A percentile compares a stretch with the other conserved stretches of the same genome.
Conservation (phyloP, 2,113 vertebrate genomes). For the Tyrannus savana region DNA sequence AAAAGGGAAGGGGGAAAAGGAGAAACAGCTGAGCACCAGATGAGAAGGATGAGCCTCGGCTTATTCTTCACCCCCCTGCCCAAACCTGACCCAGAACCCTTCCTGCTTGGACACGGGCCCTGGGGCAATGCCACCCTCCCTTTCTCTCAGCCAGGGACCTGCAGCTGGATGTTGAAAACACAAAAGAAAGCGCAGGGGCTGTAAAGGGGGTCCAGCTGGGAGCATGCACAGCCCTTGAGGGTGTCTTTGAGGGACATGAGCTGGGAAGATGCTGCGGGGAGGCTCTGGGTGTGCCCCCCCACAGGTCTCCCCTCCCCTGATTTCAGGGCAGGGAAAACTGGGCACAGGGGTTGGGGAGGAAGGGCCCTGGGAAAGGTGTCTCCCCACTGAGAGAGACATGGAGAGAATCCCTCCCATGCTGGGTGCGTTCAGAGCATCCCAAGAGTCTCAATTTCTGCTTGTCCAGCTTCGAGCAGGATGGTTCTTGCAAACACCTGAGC, state of each 20-base stretch:
- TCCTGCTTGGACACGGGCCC: rapidly evolving
- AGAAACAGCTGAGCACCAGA: neutral
- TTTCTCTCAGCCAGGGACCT: neutral
- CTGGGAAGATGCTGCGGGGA: neutral
- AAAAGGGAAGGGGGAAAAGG: neutral
- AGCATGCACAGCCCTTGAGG: neutral
- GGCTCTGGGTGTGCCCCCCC: no score
- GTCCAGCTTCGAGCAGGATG: no score
- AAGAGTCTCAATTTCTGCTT: no score
- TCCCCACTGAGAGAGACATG: no score
- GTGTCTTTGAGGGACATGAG: rapidly evolving
- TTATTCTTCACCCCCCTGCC: neutral
- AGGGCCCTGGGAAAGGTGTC: no score
- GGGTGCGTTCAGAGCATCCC: no score
- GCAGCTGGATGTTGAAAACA: neutral
- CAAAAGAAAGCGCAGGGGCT: neutral
- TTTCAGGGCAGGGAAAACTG: neutral
- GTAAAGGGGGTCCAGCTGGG: neutral
- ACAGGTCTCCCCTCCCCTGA: rapidly evolving
- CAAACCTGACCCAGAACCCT: neutral
- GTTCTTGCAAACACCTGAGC: no score
- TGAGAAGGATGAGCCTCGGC: neutral
- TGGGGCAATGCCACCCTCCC: neutral
- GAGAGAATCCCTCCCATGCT: no score
- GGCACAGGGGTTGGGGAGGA: neutral